Percentiles rank a stretch among this genome's conserved stretches.
phyloP scores from a whole-genome alignment of 2,797 vertebrate species.

The Neopelma chrysocephalum region DNA sequence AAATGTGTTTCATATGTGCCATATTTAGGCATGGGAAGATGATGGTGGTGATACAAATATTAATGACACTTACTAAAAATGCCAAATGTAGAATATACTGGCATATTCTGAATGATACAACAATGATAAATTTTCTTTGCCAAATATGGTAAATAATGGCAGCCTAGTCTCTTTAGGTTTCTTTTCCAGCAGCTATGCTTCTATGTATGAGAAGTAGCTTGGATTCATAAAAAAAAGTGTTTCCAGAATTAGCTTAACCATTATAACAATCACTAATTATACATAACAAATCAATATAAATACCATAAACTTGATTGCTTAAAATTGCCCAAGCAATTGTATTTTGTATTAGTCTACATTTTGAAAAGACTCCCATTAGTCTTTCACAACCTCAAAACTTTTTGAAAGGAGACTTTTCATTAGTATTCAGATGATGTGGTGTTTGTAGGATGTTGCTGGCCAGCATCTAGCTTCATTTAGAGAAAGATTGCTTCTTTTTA shows the following conservation, averaged over 20 bases:
- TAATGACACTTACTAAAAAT: not conserved
- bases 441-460: not conserved
- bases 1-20: not conserved
- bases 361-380: not conserved
- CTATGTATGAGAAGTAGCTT: not conserved
- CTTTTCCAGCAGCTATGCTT: not conserved
- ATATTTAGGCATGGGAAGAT: not conserved
- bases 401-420: not conserved
- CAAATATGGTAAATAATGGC: not conserved
- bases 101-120: not conserved
- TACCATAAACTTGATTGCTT: not conserved
- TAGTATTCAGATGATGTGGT: not conserved
- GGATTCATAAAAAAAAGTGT: not conserved
- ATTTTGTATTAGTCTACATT: not conserved
- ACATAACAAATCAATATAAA: not conserved
- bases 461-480: not conserved
- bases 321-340: not conserved
- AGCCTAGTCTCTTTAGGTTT: not conserved
- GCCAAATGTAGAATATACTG: not conserved
- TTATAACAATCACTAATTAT: not conserved
- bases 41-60: not conserved
- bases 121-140: not conserved
- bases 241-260: not conserved
- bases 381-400: not conserved
- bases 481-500: not conserved